Conservation (phyloP, 2,113 vertebrate species). For the Romanogobio albipinnatus region DNA sequence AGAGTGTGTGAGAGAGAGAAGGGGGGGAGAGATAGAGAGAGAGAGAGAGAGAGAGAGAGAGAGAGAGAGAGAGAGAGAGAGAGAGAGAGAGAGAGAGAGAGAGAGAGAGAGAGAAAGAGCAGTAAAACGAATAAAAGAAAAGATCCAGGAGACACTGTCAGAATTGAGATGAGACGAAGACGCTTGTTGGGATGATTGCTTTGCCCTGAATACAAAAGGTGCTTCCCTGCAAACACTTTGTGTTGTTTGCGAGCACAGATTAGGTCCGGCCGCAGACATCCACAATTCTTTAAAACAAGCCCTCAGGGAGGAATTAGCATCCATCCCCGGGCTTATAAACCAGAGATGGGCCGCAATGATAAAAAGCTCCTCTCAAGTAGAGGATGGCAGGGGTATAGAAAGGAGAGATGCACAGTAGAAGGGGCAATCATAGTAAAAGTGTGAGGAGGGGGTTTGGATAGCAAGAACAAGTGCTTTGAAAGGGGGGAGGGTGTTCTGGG, state of each 20-base stretch:
- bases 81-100: neutral
- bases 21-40: neutral
- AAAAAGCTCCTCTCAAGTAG: conserved; percentile 79
- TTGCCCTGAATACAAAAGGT: conserved; percentile 66
- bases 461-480: conserved; percentile 52
- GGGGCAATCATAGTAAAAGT: conserved; percentile 60
- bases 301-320: conserved; percentile 80
- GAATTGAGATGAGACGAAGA: conserved; percentile 28
- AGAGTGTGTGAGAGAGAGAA: no score
- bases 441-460: conserved; percentile 76
- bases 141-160: conserved; percentile 11
- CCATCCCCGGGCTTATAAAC: conserved; percentile 81
- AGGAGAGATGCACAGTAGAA: neutral
- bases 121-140: neutral
- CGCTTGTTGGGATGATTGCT: conserved; percentile 22
- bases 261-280: conserved; percentile 75
- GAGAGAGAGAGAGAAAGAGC: neutral
- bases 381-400: conserved; percentile 69
- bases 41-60: neutral
- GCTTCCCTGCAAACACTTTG: conserved; percentile 66
- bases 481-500: conserved; percentile 62
- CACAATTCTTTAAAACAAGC: conserved; percentile 75
- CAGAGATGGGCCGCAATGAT: conserved; percentile 77
- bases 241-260: conserved; percentile 76
- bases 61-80: neutral